phyloP scores from a whole-genome alignment of 2,797 vertebrate species.

The Knipowitschia caucasica region DNA sequence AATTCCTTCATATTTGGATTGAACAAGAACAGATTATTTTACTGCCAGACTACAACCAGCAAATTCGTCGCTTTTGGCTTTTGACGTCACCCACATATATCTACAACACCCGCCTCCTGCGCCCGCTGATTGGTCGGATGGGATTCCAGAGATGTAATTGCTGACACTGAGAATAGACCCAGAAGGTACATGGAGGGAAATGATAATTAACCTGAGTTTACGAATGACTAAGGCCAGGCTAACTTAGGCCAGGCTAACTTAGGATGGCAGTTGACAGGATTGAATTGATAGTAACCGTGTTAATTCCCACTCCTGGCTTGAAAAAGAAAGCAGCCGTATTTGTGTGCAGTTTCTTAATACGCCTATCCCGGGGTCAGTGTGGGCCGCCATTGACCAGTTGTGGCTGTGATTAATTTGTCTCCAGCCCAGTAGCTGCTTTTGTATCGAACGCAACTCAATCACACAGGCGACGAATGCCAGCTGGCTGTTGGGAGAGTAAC shows the following conservation, averaged over 20 bases:
- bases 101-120: no score
- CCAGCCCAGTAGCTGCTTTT: slow-evolving; percentile 48
- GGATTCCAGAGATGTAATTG: no score
- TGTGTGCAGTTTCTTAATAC: slow-evolving; percentile 9
- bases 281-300: not conserved
- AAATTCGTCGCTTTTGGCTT: no score
- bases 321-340: slow-evolving; percentile 9
- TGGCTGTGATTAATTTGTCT: slow-evolving; percentile 59
- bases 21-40: no score
- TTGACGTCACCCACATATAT: no score
- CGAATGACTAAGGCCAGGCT: not conserved
- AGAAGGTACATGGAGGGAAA: no score
- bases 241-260: not conserved
- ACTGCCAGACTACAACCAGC: no score
- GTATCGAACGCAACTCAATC: slow-evolving; percentile 70
- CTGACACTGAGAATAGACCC: no score
- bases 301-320: not conserved
- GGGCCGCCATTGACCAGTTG: slow-evolving; percentile 29
- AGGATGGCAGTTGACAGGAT: not conserved
- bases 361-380: slow-evolving; percentile 12
- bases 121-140: no score
- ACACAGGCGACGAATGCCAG: slow-evolving; percentile 61
- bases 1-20: no score
- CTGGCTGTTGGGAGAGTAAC: slow-evolving; percentile 56
- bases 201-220: not conserved